Evolutionary conservation across 1,140 invertebrate species (phyloP).

Genomic region (Acromyrmex heyeri): DNA sequence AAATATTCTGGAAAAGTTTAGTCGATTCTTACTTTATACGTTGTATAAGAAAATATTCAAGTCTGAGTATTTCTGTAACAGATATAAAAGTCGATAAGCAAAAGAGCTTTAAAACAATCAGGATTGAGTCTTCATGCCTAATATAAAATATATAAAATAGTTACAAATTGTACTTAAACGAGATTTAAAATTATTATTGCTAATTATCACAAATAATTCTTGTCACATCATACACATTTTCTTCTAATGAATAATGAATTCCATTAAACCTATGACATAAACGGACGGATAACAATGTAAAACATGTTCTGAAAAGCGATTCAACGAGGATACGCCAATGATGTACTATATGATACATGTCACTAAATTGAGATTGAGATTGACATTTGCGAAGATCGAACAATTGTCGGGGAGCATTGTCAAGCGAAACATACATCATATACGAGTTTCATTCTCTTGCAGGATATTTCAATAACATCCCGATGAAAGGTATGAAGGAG

Average conservation of each 20-base stretch:
- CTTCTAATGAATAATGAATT: not conserved
- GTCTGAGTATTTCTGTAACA: not conserved
- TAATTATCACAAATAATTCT: not conserved
- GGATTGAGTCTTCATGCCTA: no score
- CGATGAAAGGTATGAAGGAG: not conserved
- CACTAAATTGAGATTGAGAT: slow-evolving; percentile 53
- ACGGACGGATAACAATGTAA: not conserved
- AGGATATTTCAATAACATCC: slow-evolving; percentile 40
- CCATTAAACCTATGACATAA: not conserved
- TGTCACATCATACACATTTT: not conserved
- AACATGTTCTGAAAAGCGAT: slow-evolving; percentile 18
- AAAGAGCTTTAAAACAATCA: no score
- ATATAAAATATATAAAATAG: no score
- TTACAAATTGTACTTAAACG: not conserved
- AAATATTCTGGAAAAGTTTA: slow-evolving; percentile 18
- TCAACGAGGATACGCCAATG: slow-evolving; percentile 5
- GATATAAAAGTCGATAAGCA: not conserved
- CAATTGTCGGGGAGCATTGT: slow-evolving; percentile 33
- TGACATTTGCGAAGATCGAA: slow-evolving; percentile 58
- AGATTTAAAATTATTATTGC: not conserved
- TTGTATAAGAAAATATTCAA: not conserved
- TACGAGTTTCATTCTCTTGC: slow-evolving; percentile 6
- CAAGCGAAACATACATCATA: slow-evolving; percentile 43
- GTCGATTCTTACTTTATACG: not conserved
- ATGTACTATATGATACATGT: not conserved